Conservation (phyloP, 2,888 invertebrate genomes). For the Neoitamus cyanurus region DNA sequence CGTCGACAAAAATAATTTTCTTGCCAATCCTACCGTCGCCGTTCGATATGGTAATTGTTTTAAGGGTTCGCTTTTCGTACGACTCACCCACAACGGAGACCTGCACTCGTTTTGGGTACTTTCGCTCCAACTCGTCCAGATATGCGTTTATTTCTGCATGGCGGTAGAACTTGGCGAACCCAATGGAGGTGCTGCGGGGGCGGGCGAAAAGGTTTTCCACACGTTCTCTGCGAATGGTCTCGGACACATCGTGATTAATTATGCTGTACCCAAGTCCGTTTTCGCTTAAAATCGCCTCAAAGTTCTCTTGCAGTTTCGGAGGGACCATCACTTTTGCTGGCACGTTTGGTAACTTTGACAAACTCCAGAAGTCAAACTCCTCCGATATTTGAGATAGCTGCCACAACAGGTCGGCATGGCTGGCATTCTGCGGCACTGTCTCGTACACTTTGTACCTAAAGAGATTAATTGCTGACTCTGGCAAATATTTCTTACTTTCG, state of each 20-base stretch:
- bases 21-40: slow-evolving; percentile 66
- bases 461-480: background rate
- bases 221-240: background rate
- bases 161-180: slow-evolving; percentile 56
- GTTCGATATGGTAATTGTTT: slow-evolving; percentile 73
- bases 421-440: background rate
- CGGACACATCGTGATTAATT: background rate
- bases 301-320: background rate
- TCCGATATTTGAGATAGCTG: background rate
- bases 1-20: slow-evolving; percentile 70
- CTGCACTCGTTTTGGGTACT: slow-evolving; percentile 69
- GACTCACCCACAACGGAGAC: slow-evolving; percentile 71
- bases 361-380: slow-evolving; percentile 25
- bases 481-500: background rate
- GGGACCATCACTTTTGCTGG: slow-evolving; percentile 4
- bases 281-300: background rate
- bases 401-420: background rate
- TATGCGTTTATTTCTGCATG: slow-evolving; percentile 67
- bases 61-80: slow-evolving; percentile 71
- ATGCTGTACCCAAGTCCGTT: background rate
- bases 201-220: background rate
- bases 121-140: slow-evolving; percentile 66
- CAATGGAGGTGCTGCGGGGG: background rate
- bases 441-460: slow-evolving; percentile 27
- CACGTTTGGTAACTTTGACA: background rate